phyloP scores from a whole-genome alignment of 1,140 invertebrate species.

The Gonioctena quinquepunctata region DNA sequence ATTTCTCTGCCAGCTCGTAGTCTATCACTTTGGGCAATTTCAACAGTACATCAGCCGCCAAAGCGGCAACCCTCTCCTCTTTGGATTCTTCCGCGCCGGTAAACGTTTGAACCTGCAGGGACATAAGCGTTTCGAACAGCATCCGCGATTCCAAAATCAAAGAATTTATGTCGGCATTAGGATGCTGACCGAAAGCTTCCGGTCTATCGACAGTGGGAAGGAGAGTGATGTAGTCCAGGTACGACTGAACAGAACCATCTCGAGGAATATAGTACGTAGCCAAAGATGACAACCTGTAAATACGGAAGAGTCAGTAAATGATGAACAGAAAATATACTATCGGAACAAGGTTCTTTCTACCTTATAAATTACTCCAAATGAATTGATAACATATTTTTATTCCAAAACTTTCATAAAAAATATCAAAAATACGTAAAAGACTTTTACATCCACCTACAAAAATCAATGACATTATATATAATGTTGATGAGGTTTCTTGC shows the following conservation, averaged over 20 bases:
- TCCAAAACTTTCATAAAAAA: no score
- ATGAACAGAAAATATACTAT: neutral
- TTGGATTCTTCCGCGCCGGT: conserved; percentile 61
- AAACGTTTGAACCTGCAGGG: conserved; percentile 71
- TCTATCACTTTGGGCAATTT: conserved; percentile 76
- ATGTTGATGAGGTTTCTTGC: no score
- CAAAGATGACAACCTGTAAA: conserved; percentile 64
- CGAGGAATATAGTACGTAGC: conserved; percentile 78
- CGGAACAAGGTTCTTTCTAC: no score
- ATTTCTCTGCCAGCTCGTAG: conserved; percentile 71
- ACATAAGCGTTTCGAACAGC: conserved; percentile 81
- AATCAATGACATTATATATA: no score
- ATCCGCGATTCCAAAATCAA: conserved; percentile 75
- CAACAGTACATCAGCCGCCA: conserved; percentile 70
- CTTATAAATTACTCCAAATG: no score
- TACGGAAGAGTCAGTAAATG: conserved; percentile 7
- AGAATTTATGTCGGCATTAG: conserved; percentile 89
- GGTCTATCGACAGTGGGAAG: conserved; percentile 77
- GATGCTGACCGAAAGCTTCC: conserved; percentile 86
- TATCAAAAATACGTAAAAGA: no score
- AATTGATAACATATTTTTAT: no score
- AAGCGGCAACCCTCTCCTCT: conserved; percentile 64
- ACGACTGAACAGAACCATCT: conserved; percentile 78
- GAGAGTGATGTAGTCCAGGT: conserved; percentile 76
- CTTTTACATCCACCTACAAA: no score